Evolutionary conservation across 2,113 vertebrate genomes (phyloP), one percentile per base, ranked within the genome.

Genomic region (Burhinus bistriatus): DNA sequence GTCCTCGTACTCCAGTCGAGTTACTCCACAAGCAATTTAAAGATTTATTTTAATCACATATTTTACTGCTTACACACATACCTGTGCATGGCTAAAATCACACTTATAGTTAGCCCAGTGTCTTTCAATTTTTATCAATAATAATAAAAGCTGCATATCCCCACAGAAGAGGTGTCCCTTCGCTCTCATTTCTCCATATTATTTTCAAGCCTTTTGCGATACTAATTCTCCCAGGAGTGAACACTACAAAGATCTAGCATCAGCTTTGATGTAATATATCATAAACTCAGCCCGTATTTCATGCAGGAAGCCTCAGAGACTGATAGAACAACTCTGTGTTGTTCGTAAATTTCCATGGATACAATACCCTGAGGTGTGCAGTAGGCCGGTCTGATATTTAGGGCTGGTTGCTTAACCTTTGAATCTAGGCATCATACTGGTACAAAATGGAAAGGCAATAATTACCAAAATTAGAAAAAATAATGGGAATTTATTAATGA

Each of bases 381-480:
- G 44, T 40, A 78, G 38, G 47, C 32, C 40, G 22, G n/a, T 64
- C 51, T 81, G 40, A 76, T 90, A 83, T 44, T 92, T 90, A 25
- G 19, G 55, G 34, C 30, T 91, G 68, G 32, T 61, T 85, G 49
- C 73, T 96, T 90, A 96, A 77, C 90, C 83, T 96, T 89, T 81
- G 51, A 82, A 97, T 91, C 72, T 76, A 93, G 51, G 55, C 66
- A 82, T 86, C 89, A 90, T 94, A 81, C 94, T 94, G 90, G 38
- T 95, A 83, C 89, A 85, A 94, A 91, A 81, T 81, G 32, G 89
- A 66, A 94, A 96, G 77, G 75, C 66, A 71, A 62, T 96, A 96
- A 98, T 98, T 96, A 97, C 71, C 58, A 95, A 95, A 97, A 98
- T 97, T 94, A 97, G 80, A 94, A 97, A 94, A 97, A 97, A 97